Evolutionary conservation across 2,797 vertebrate species (phyloP).

Genomic region (Cuniculus paca): DNA sequence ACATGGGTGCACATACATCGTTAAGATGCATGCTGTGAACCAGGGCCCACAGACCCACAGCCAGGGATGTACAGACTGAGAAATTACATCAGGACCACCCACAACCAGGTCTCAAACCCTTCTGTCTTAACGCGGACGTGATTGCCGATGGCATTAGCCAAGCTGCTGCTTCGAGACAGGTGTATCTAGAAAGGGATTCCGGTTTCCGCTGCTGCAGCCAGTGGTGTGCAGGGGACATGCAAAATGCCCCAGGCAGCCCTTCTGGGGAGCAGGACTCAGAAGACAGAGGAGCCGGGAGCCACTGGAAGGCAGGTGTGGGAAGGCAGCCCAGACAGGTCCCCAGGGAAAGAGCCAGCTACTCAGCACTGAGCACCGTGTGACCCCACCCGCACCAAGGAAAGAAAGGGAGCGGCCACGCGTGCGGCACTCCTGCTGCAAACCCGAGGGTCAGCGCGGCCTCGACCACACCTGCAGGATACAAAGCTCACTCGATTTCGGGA

Average conservation of each 20-base stretch:
- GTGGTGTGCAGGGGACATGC: accelerated
- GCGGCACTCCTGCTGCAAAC: too few species aligned
- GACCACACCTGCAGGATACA: accelerated
- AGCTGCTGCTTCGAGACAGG: accelerated
- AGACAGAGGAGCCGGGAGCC: background rate
- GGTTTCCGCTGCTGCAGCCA: accelerated
- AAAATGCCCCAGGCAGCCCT: background rate
- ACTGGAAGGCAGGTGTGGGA: accelerated
- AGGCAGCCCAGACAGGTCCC: accelerated
- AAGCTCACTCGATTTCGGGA: background rate
- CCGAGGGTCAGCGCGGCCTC: accelerated
- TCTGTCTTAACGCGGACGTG: accelerated
- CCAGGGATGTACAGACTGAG: accelerated
- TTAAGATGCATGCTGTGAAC: background rate
- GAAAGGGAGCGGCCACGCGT: accelerated
- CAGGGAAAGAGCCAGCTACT: background rate
- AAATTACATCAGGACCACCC: background rate
- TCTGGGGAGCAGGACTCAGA: accelerated
- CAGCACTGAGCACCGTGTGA: accelerated
- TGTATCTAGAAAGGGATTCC: background rate
- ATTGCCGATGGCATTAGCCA: accelerated
- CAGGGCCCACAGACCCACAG: too few species aligned
- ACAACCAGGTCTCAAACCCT: accelerated
- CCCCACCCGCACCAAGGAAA: background rate
- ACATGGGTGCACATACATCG: too few species aligned